phyloP scores from a whole-genome alignment of 2,797 vertebrate genomes.

The Hyperoplus immaculatus region DNA sequence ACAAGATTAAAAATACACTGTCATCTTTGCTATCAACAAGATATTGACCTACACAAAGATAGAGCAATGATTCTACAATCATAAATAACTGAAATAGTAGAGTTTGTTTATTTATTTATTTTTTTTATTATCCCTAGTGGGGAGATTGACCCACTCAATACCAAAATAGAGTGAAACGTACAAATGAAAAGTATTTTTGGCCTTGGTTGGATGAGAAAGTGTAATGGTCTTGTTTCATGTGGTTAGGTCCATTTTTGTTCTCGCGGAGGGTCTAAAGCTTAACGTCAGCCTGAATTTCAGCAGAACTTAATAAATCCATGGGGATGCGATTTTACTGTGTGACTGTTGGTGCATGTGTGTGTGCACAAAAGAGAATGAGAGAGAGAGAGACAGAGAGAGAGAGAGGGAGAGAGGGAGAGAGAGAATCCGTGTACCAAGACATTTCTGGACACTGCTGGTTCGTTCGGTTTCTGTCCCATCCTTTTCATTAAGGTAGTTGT shows the following conservation, averaged over 20 bases:
- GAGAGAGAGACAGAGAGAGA: not conserved
- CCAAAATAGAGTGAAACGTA: not conserved
- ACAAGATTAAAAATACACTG: not conserved
- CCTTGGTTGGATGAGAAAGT: slow-evolving; percentile 2
- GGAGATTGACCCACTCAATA: not conserved
- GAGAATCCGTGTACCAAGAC: slow-evolving; percentile 42
- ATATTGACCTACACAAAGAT: not conserved
- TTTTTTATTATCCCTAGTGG: not conserved
- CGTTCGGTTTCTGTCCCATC: slow-evolving; percentile 35
- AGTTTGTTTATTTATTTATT: not conserved
- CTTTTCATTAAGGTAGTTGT: slow-evolving; percentile 58
- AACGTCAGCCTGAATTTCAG: slow-evolving; percentile 40
- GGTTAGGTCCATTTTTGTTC: slow-evolving; percentile 20
- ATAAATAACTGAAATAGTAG: not conserved
- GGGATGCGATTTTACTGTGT: slow-evolving; percentile 17
- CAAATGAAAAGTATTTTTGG: slow-evolving; percentile 10
- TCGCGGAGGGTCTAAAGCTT: slow-evolving; percentile 16
- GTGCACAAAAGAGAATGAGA: slow-evolving; percentile 22
- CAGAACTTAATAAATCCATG: slow-evolving; percentile 32
- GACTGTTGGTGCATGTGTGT: not conserved
- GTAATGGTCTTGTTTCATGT: slow-evolving; percentile 6
- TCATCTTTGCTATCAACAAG: not conserved
- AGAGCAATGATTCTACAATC: not conserved
- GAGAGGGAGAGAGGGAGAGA: slow-evolving; percentile 13
- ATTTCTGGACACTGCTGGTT: slow-evolving; percentile 56